phyloP scores from a whole-genome alignment of 2,797 vertebrate species.

The Acanthiza pusilla region DNA sequence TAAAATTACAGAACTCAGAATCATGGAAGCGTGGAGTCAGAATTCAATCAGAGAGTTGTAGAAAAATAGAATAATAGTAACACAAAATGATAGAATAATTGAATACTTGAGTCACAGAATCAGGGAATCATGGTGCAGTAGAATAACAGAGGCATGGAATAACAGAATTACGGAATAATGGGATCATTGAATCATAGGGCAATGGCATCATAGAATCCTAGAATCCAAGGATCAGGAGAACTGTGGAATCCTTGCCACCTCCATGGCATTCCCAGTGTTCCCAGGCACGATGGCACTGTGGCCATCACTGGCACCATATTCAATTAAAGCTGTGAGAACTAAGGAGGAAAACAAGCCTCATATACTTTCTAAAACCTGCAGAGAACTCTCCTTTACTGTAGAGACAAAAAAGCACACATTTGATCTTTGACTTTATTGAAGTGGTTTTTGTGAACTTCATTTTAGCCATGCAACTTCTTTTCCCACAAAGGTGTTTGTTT shows the following conservation, averaged over 20 bases:
- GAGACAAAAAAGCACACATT: background rate
- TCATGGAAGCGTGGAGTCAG: background rate
- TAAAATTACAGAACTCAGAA: background rate
- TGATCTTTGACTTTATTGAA: background rate
- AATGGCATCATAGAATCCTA: no score
- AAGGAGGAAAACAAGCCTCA: background rate
- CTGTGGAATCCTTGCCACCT: background rate
- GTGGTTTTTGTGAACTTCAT: background rate
- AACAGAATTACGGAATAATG: background rate
- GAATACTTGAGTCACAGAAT: background rate
- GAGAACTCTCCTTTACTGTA: background rate
- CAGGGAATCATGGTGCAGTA: background rate
- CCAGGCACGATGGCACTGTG: background rate
- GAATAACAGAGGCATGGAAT: background rate
- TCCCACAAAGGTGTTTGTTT: background rate
- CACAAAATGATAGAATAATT: background rate
- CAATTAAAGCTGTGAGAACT: background rate
- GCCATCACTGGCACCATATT: background rate
- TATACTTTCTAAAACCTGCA: background rate
- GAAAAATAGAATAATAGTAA: background rate
- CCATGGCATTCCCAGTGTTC: background rate
- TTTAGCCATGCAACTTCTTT: background rate
- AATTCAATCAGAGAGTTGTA: no score
- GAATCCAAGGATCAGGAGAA: background rate
- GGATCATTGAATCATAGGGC: fast-evolving